These are phyloP conservation scores for Blastobasis adustella DNA, from an alignment of 2,888 invertebrate genomes.

Conservation along the genomic window DNA sequence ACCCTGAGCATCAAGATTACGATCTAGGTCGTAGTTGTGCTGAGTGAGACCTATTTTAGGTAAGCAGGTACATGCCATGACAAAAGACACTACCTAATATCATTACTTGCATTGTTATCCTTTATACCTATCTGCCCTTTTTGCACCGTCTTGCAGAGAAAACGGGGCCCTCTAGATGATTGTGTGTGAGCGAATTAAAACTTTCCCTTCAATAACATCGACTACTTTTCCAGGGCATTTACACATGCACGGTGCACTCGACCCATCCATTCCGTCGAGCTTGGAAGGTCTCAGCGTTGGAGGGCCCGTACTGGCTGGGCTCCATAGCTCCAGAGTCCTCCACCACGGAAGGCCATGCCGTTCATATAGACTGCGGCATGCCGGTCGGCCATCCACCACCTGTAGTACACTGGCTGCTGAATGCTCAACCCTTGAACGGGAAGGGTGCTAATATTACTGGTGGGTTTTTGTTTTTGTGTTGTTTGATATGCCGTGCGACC, in stretches of 20 bases:
- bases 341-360: slow-evolving; percentile 58
- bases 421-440: slow-evolving; percentile 80
- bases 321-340: slow-evolving; percentile 65
- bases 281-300: slow-evolving; percentile 54
- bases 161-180: no score
- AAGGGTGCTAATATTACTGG: slow-evolving; percentile 45
- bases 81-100: no score
- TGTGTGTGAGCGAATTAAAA: no score
- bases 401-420: slow-evolving; percentile 87
- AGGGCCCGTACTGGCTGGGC: slow-evolving; percentile 71
- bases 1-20: no score
- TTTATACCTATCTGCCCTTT: no score
- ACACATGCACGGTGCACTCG: slow-evolving; percentile 84
- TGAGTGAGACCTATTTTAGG: no score
- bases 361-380: slow-evolving; percentile 67
- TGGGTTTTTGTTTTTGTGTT: slow-evolving; percentile 20
- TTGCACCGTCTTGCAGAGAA: no score
- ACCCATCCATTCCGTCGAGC: slow-evolving; percentile 75
- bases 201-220: not conserved
- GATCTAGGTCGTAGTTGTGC: no score
- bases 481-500: not conserved
- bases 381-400: slow-evolving; percentile 85
- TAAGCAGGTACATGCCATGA: no score
- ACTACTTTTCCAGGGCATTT: slow-evolving; percentile 76
- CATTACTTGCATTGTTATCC: no score